Conservation (phyloP, 2,888 invertebrate genomes). For the Trachelus tabidus region DNA sequence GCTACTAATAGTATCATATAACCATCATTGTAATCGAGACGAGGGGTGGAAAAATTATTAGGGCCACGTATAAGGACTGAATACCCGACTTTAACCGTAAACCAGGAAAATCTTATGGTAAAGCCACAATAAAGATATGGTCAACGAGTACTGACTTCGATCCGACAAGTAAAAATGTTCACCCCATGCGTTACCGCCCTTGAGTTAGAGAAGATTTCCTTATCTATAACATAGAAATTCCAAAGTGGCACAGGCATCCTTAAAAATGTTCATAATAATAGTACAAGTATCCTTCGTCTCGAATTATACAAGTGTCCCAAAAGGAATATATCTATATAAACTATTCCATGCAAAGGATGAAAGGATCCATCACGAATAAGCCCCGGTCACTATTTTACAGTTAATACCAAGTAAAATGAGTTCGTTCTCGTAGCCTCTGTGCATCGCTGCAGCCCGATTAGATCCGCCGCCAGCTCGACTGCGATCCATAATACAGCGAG, state of each 20-base stretch:
- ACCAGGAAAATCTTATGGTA: not conserved
- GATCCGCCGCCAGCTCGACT: constrained; percentile 15
- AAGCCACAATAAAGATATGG: not conserved
- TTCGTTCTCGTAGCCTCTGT: not conserved
- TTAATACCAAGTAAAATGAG: not conserved
- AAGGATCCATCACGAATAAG: not conserved
- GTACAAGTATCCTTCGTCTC: not conserved
- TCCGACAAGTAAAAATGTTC: constrained; percentile 10
- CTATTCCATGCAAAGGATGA: not conserved
- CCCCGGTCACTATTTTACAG: not conserved
- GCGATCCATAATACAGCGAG: constrained; percentile 20
- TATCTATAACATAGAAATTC: too few relatives aligned
- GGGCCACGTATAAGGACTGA: not conserved
- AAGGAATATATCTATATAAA: not conserved
- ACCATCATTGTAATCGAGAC: too few relatives aligned
- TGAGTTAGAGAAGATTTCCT: too few relatives aligned
- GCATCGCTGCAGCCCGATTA: constrained; percentile 11
- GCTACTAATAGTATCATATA: not conserved
- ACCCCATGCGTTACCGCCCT: not conserved
- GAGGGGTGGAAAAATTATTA: not conserved
- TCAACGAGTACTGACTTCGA: constrained; percentile 6
- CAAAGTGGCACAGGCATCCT: not conserved
- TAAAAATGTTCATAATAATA: not conserved
- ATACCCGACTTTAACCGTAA: not conserved
- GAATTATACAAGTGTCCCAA: not conserved